Evolutionary conservation across 2,797 vertebrate species (phyloP).

Genomic region (Perodicticus potto): DNA sequence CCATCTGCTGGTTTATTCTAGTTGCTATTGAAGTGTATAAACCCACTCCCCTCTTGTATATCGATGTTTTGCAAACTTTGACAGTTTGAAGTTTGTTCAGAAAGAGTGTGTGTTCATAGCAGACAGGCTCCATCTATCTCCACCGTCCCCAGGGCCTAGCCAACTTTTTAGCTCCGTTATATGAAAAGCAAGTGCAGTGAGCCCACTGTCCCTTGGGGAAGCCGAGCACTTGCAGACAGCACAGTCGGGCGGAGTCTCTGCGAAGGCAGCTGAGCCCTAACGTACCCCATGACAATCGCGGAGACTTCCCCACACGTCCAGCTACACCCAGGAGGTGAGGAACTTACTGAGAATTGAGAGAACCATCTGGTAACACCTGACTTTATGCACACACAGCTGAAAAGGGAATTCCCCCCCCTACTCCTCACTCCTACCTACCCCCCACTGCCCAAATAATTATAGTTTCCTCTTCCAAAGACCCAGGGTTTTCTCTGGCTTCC

Average conservation of each 20-base stretch:
- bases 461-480: neutral
- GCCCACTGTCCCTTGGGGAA: neutral
- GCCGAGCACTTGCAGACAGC: fast-evolving
- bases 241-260: neutral
- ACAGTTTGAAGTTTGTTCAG: neutral
- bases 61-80: neutral
- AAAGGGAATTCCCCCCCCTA: neutral
- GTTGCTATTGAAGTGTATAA: neutral
- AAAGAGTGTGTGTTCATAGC: neutral
- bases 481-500: neutral
- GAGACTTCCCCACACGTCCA: neutral
- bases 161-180: neutral
- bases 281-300: fast-evolving
- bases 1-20: neutral
- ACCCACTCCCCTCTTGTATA: neutral
- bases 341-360: neutral
- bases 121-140: neutral
- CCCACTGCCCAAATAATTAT: neutral
- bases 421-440: neutral
- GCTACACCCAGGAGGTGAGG: neutral
- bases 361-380: neutral
- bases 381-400: neutral
- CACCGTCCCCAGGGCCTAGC: too few species aligned
- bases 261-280: too few species aligned
- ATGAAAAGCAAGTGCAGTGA: neutral